Percentiles rank a stretch among this genome's conserved stretches.
These are phyloP conservation scores for Latrodectus elegans DNA, from an alignment of 2,888 invertebrate genomes.

Conservation along the genomic window DNA sequence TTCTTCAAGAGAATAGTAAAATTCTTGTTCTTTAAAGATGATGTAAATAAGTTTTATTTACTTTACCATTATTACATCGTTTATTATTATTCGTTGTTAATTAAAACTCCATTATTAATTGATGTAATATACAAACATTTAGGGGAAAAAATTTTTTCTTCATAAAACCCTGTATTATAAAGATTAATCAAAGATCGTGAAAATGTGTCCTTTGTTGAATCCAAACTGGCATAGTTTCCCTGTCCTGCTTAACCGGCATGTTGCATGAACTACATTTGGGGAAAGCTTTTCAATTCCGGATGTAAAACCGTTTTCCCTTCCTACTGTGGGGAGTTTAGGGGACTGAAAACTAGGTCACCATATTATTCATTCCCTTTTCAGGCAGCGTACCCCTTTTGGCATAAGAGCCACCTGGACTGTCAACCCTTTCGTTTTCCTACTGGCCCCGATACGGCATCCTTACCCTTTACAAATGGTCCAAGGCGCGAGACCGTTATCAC, in stretches of 20 bases:
- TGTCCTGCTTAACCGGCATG: neutral
- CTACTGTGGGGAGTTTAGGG: slow-evolving; percentile 43
- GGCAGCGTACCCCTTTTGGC: slow-evolving; percentile 32
- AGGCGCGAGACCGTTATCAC: slow-evolving; percentile 43
- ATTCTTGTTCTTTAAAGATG: no score
- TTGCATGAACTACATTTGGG: slow-evolving; percentile 49
- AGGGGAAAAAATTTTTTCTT: no score
- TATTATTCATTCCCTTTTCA: slow-evolving; percentile 50
- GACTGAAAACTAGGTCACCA: slow-evolving; percentile 52
- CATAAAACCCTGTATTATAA: no score
- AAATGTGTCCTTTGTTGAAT: neutral
- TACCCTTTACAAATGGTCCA: slow-evolving; percentile 10
- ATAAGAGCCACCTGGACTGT: slow-evolving; percentile 50
- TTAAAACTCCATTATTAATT: no score
- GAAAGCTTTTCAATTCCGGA: slow-evolving; percentile 46
- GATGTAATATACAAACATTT: no score
- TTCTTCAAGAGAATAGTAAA: no score
- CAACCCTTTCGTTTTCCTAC: slow-evolving; percentile 59
- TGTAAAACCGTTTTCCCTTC: slow-evolving; percentile 33
- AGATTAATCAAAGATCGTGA: no score
- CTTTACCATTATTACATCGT: no score
- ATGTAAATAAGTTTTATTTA: no score
- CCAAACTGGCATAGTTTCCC: slow-evolving; percentile 37
- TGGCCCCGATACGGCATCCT: slow-evolving; percentile 52
- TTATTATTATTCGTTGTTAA: no score